These are phyloP conservation scores for Karalla daura DNA, from an alignment of 2,797 vertebrate species.

Conservation along the genomic window DNA sequence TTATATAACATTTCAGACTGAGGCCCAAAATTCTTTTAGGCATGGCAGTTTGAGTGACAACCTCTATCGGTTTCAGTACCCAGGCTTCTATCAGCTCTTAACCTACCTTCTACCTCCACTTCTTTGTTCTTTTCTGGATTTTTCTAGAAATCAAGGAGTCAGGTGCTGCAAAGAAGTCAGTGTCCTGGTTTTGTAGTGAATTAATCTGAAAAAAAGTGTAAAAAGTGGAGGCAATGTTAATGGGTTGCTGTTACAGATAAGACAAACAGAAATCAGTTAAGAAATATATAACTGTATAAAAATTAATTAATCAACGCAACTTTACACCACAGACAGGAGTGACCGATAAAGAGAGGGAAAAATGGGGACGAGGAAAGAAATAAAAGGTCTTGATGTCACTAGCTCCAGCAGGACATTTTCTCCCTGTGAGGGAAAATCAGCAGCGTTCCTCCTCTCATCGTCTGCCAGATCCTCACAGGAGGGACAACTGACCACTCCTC, in stretches of 20 bases:
- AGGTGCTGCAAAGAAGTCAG: too few relatives aligned
- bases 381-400: slow-evolving; percentile 40
- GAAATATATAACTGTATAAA: neutral
- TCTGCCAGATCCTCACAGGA: slow-evolving; percentile 59
- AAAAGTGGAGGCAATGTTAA: too few relatives aligned
- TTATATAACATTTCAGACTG: too few relatives aligned
- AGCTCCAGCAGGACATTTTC: slow-evolving; percentile 35
- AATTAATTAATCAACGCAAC: neutral
- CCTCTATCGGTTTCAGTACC: too few relatives aligned
- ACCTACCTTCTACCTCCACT: too few relatives aligned
- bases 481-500: neutral
- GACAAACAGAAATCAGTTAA: neutral
- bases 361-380: slow-evolving; percentile 9
- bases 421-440: slow-evolving; percentile 53
- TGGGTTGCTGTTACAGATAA: neutral
- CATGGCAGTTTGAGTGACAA: too few relatives aligned
- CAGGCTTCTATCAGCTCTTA: too few relatives aligned
- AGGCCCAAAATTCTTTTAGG: too few relatives aligned
- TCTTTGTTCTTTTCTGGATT: too few relatives aligned
- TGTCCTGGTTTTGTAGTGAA: too few relatives aligned
- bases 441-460: slow-evolving; percentile 62
- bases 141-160: too few relatives aligned
- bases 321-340: neutral
- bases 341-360: slow-evolving; percentile 17
- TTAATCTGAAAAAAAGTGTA: too few relatives aligned